Conservation (phyloP, 1,140 invertebrate genomes). For the Mya arenaria region DNA sequence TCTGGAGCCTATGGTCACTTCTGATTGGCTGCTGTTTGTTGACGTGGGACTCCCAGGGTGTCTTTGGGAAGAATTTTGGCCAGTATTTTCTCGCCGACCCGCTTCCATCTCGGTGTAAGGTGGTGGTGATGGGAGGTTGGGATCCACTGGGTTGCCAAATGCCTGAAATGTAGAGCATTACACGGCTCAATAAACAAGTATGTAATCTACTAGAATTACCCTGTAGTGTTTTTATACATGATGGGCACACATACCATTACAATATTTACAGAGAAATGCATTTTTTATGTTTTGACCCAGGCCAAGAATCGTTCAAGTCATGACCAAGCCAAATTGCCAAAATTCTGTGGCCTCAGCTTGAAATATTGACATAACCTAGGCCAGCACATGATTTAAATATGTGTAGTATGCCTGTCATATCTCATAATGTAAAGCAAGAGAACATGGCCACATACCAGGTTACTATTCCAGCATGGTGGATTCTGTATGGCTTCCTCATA, state of each 20-base stretch:
- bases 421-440: background rate
- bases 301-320: background rate
- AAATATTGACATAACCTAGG: no score
- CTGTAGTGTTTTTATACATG: background rate
- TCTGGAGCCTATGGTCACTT: background rate
- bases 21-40: conserved; percentile 50
- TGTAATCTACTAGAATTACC: background rate
- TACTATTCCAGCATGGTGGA: conserved; percentile 60
- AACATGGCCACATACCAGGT: conserved; percentile 52
- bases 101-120: conserved; percentile 24
- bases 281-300: background rate
- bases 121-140: conserved; percentile 26
- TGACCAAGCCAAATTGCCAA: background rate
- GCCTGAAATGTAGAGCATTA: conserved; percentile 12
- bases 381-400: no score
- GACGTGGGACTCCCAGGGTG: conserved; percentile 42
- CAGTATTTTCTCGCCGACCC: background rate
- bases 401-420: no score
- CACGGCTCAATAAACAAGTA: background rate
- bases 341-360: background rate
- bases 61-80: background rate
- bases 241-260: background rate
- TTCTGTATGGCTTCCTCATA: conserved; percentile 64
- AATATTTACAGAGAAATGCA: background rate
- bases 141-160: conserved; percentile 48